Evolutionary conservation across 2,888 invertebrate genomes (phyloP).

Genomic region (Galerucella nymphaeae): DNA sequence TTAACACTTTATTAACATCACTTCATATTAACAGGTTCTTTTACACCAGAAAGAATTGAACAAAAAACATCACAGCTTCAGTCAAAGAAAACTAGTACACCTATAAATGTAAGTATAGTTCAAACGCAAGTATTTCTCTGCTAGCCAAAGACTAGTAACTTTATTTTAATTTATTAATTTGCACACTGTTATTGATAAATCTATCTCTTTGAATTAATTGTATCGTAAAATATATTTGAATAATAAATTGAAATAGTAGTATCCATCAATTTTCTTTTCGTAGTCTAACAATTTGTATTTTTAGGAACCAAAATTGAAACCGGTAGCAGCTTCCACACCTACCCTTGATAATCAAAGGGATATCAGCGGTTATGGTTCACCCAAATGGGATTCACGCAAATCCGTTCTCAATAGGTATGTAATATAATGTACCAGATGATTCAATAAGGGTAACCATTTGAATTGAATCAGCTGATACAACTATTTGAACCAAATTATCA

Average conservation of each 20-base stretch:
- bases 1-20: not conserved
- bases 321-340: slow-evolving; percentile 33
- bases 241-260: too few relatives aligned
- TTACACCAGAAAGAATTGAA: slow-evolving; percentile 35
- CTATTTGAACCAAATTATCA: not conserved
- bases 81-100: slow-evolving; percentile 50
- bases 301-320: slow-evolving; percentile 35
- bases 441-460: too few relatives aligned
- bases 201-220: too few relatives aligned
- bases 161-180: too few relatives aligned
- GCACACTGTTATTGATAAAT: too few relatives aligned
- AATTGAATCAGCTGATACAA: too few relatives aligned
- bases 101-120: slow-evolving; percentile 44
- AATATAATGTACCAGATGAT: too few relatives aligned
- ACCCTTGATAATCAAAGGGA: not conserved
- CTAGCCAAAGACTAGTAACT: too few relatives aligned
- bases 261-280: too few relatives aligned
- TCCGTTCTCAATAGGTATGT: slow-evolving; percentile 3
- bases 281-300: slow-evolving; percentile 9
- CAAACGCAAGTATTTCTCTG: too few relatives aligned
- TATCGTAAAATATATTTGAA: too few relatives aligned
- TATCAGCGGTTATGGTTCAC: not conserved
- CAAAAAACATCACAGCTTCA: slow-evolving; percentile 29
- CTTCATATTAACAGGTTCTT: not conserved
- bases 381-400: slow-evolving; percentile 1